These are phyloP conservation scores for Polyergus mexicanus DNA, from an alignment of 1,140 invertebrate species.

Conservation along the genomic window DNA sequence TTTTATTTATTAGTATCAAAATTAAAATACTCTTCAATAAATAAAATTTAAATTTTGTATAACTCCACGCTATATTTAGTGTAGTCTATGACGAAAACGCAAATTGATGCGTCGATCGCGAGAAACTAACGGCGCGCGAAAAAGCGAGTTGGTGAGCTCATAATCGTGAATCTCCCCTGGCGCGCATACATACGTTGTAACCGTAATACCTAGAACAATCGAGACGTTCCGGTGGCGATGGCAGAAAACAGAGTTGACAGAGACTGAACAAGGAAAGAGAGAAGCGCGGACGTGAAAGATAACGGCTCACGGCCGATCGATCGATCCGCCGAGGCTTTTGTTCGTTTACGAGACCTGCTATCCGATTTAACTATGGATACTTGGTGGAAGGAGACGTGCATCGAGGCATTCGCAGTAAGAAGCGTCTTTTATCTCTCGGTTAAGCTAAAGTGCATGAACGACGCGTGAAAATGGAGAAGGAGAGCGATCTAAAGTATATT, in stretches of 20 bases:
- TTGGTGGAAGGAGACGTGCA: constrained; percentile 40
- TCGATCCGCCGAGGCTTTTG: constrained; percentile 83
- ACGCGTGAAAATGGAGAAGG: constrained; percentile 12
- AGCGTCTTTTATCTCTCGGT: constrained; percentile 80
- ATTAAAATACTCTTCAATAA: not conserved
- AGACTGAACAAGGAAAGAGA: constrained; percentile 72
- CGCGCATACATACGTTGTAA: constrained; percentile 56
- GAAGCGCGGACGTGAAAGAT: constrained; percentile 82
- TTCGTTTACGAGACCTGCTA: constrained; percentile 77
- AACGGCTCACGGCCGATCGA: constrained; percentile 83
- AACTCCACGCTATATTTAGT: not conserved
- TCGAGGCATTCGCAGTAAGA: constrained; percentile 67
- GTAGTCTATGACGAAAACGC: not conserved
- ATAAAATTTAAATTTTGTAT: not conserved
- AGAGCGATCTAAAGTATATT: not conserved
- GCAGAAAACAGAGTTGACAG: constrained; percentile 62
- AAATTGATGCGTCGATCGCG: constrained; percentile 24
- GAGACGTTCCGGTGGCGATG: constrained; percentile 40
- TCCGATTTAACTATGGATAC: constrained; percentile 82
- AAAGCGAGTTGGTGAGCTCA: constrained; percentile 27
- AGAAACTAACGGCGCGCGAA: constrained; percentile 32
- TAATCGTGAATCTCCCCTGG: constrained; percentile 65
- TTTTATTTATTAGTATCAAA: not conserved
- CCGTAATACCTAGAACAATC: constrained; percentile 69
- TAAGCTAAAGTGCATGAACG: constrained; percentile 77